Percentiles rank a stretch among this genome's conserved stretches.
phyloP scores from a whole-genome alignment of 2,113 vertebrate species.

The Thamnaconus septentrionalis region DNA sequence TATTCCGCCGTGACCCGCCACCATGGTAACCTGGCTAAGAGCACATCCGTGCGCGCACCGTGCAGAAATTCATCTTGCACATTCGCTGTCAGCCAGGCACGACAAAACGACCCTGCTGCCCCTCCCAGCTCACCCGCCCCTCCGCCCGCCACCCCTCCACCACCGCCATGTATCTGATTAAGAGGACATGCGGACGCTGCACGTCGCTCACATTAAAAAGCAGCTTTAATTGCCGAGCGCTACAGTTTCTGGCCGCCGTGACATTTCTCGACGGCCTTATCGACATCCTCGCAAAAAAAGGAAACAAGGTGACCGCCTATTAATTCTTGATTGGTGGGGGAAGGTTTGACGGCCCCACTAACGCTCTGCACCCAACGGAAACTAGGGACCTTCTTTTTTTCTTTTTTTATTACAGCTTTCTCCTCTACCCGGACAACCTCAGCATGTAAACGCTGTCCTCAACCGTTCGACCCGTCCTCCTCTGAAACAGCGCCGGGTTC shows the following conservation, averaged over 20 bases:
- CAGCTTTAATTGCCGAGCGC: conserved; percentile 16
- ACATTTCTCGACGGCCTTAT: conserved; percentile 36
- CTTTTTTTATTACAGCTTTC: too few species aligned
- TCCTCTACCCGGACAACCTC: conserved; percentile 1
- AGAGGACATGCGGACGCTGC: conserved; percentile 7
- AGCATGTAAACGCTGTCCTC: too few species aligned
- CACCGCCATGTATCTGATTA: not conserved
- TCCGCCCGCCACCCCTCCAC: too few species aligned
- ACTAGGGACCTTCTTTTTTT: too few species aligned
- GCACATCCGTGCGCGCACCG: conserved; percentile 5
- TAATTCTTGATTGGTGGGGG: conserved; percentile 18
- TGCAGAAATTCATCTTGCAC: not conserved
- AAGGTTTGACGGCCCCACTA: conserved; percentile 3
- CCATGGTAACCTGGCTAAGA: not conserved
- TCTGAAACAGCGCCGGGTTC: conserved; percentile 12
- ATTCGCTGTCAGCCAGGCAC: too few species aligned
- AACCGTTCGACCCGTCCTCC: not conserved
- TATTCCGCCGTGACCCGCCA: conserved; percentile 7
- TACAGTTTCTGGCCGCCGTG: conserved; percentile 10
- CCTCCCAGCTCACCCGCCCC: too few species aligned
- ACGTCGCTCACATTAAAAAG: conserved; percentile 12
- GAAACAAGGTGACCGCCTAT: conserved; percentile 23
- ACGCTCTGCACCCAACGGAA: not conserved
- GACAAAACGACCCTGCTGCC: not conserved
- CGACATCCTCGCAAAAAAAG: conserved; percentile 1